Conservation (phyloP, 2,888 invertebrate species). For the Rhagophthalmus giganteus region DNA sequence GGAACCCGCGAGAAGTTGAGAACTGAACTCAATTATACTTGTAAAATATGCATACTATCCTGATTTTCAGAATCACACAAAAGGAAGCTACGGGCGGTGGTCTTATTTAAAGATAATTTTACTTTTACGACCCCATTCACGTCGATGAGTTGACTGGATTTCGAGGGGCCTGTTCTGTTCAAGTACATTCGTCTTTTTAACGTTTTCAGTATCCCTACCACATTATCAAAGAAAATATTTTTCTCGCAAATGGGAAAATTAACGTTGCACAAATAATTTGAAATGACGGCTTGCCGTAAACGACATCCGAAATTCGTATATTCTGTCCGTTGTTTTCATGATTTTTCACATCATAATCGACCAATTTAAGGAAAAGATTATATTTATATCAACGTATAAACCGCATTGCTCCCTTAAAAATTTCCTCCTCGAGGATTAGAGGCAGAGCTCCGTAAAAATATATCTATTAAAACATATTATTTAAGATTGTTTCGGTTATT, state of each 20-base stretch:
- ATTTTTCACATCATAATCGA: neutral
- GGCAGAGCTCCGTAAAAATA: too few relatives aligned
- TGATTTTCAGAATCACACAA: slow-evolving; percentile 36
- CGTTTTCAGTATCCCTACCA: slow-evolving; percentile 1
- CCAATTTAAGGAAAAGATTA: too few relatives aligned
- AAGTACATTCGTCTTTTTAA: slow-evolving; percentile 19
- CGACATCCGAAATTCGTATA: neutral
- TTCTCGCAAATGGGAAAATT: slow-evolving; percentile 5
- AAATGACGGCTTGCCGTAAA: neutral
- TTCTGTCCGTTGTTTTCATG: neutral
- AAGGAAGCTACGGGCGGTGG: slow-evolving; percentile 27
- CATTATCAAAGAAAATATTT: slow-evolving; percentile 3
- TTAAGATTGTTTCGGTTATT: too few relatives aligned
- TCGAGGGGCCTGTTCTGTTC: slow-evolving; percentile 11
- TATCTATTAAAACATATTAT: too few relatives aligned
- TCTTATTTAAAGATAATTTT: slow-evolving; percentile 21
- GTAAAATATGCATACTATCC: slow-evolving; percentile 37
- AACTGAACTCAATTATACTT: slow-evolving; percentile 39
- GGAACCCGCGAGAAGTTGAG: slow-evolving; percentile 24
- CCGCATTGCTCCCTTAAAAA: too few relatives aligned
- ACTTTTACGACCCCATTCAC: slow-evolving; percentile 17
- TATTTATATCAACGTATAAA: neutral
- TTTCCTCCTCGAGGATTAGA: too few relatives aligned
- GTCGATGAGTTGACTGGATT: slow-evolving; percentile 15
- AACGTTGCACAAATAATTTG: slow-evolving; percentile 3